A percentile compares a stretch with the other conserved stretches of the same genome.
Conservation (phyloP, 2,797 vertebrate species). For the Silurus aristotelis region DNA sequence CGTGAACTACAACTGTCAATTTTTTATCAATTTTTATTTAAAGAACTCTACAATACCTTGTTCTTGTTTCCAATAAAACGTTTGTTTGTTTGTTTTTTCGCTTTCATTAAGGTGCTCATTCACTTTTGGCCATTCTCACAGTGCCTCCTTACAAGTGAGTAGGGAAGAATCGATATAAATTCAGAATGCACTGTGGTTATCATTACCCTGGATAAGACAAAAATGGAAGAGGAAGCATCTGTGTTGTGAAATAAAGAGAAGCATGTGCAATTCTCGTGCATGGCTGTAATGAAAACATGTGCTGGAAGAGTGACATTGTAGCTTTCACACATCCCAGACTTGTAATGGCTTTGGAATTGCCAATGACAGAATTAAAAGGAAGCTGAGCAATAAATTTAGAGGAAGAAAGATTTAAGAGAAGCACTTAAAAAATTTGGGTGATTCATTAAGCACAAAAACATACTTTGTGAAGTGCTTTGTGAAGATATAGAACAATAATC, state of each 20-base stretch:
- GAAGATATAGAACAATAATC: neutral
- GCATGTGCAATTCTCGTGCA: neutral
- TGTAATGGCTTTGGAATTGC: neutral
- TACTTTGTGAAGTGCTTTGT: neutral
- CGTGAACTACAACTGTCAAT: no score
- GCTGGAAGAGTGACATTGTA: neutral
- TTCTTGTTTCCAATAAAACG: no score
- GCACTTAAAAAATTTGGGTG: neutral
- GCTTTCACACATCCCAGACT: constrained; percentile 2
- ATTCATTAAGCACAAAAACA: neutral
- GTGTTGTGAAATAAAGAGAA: neutral
- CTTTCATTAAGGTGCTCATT: neutral
- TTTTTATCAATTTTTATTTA: no score
- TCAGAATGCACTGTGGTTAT: neutral
- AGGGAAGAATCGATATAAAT: neutral
- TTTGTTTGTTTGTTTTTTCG: no score
- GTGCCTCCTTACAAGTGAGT: neutral
- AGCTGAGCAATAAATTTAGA: neutral
- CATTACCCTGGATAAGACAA: neutral
- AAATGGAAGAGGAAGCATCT: neutral
- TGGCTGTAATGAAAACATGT: neutral
- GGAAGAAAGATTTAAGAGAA: neutral
- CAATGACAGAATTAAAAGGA: neutral
- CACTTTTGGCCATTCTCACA: no score
- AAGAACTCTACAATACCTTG: no score